Base-by-base conservation (phyloP, 2,888 invertebrate species). In the Liposcelis brunnea region DNA sequence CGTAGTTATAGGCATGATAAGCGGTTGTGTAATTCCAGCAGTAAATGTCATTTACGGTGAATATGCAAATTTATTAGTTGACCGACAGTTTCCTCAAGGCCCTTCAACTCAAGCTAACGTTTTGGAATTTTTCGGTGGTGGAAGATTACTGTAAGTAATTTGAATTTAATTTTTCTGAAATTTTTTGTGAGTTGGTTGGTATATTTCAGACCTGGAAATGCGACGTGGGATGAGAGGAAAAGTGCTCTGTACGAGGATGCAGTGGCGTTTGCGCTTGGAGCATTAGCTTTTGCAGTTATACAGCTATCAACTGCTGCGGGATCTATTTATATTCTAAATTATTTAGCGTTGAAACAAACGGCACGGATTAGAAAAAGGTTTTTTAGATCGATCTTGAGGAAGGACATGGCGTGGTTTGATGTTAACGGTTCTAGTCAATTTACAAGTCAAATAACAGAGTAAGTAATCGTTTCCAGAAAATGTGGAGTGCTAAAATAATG, bases 341-440 rank as follows among this genome's bases (percentile, higher is more conserved):
- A 40, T 21, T 16, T 21, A n/a, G 15, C 18, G 18, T 40, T 40
- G 11, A 3, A 18, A 40, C 64, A 70, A 58, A 58, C 64, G 1
- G 59, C 63, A 44, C 54, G 60, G 18, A 59, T 70, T 14, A 55
- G 70, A 12, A 55, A 58, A 18, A 51, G 52, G 19, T 68, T 69
- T 49, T 60, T 70, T 48, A 53, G 55, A 33, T 53, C 60, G n/a
- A 55, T 65, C 15, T 52, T 65, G 33, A 51, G 59, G 4, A 64
- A 65, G 49, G 62, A 65, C 48, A 63, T 64, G 46, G 55, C 58
- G 14, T 65, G 64, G 63, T 65, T 59, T 53, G 65, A 65, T 51
- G 58, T 58, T 21, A 58, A 63, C 47, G 56, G 59, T 42, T 58
- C 59, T 14, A 63, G 63, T 46, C 61, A 61, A 43, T 54, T 65